Evolutionary conservation across 1,140 invertebrate genomes (phyloP), one percentile per base, ranked within the genome.

Genomic region (Drosophila persimilis): DNA sequence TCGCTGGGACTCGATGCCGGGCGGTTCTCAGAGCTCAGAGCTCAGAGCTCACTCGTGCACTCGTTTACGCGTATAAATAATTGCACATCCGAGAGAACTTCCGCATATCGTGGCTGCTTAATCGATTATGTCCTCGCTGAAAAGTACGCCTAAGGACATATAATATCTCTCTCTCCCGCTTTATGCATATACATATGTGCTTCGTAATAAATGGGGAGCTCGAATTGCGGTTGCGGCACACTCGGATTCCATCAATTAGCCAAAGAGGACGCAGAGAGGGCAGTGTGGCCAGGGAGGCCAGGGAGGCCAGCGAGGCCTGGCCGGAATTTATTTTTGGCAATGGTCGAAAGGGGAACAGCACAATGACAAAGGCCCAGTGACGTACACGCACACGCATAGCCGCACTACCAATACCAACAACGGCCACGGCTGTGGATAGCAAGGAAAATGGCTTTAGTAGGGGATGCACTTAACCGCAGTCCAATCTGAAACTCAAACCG

Each of bases 211-310:
- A 71, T 58, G 48, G 17, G 31, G 41, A 48, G 48, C 44, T 53
- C 11, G 41, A 71, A 22, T 7, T 71, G 65, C 41, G 64, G 65
- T 59, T 69, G 62, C 65, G 65, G 61, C 45, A 43, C 13, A 39
- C 39, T 57, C 35, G 63, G 15, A 35, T 46, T 71, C 47, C 67
- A 71, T 70, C 67, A 71, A 71, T 71, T 71, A 60, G 67, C 65
- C 65, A 59, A 29, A 43, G 15, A 22, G 44, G 50, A 35, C 29
- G 63, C 17, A 22, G 48, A n/a, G 9, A 31, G 26, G 13, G 15
- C 15, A 35, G 5, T 13, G 22, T 3, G 24, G 50, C 24, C 24
- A 26, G 61, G 3, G 24, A 24, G 48, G 6, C 29, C 15, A 20
- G 9, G 13, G 22, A 3, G 24, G 50, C 65, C 22, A 15, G 48